Evolutionary conservation across 2,113 vertebrate genomes (phyloP).

Genomic region (Gymnogyps californianus): DNA sequence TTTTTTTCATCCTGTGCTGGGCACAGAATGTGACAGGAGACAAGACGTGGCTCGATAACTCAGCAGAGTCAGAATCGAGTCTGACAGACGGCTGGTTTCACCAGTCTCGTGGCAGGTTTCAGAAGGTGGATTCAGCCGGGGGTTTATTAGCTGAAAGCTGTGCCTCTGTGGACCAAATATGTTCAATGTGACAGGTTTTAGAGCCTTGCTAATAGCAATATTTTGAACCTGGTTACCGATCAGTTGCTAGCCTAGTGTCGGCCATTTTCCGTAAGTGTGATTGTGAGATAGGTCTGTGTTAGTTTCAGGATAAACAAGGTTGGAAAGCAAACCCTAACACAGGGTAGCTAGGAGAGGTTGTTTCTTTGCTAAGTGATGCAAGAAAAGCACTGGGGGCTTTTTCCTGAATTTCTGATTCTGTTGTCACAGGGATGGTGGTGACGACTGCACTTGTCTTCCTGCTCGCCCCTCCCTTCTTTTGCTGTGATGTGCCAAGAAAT

Average conservation of each 20-base stretch:
- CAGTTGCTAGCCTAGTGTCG: neutral
- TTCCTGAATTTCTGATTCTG: neutral
- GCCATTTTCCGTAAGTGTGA: accelerated
- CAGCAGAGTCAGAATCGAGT: neutral
- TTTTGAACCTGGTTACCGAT: neutral
- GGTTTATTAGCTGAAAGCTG: neutral
- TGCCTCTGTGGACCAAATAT: neutral
- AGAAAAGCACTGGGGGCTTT: neutral
- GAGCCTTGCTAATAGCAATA: neutral
- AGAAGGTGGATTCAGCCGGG: neutral
- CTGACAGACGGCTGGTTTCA: neutral
- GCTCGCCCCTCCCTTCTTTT: neutral
- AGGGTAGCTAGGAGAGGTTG: neutral
- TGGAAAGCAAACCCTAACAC: neutral
- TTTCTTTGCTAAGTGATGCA: neutral
- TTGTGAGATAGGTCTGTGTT: neutral
- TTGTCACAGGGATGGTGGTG: neutral
- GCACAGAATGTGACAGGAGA: neutral
- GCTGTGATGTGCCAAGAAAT: neutral
- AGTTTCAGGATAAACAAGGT: neutral
- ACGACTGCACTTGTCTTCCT: neutral
- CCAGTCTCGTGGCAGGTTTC: neutral
- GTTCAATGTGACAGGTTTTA: neutral
- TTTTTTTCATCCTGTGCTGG: neutral
- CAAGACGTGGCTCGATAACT: neutral